Conservation (phyloP, 2,113 vertebrate genomes). For the Xerus inauris region DNA sequence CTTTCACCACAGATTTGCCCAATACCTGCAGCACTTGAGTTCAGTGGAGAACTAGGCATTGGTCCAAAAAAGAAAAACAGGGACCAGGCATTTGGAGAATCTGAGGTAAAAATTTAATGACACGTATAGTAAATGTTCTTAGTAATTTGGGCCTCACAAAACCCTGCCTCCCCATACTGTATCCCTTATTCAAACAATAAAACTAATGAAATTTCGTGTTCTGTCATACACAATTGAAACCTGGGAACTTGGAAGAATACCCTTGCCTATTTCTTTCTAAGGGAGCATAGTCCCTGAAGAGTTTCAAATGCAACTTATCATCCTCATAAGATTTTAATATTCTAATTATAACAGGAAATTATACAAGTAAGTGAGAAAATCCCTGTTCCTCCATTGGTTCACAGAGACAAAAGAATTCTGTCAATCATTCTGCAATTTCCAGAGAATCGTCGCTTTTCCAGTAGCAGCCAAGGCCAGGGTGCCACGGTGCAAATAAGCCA, state of each 20-base stretch:
- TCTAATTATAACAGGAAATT: slow-evolving; percentile 47
- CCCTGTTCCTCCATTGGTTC: neutral
- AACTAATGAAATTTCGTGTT: neutral
- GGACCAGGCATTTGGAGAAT: neutral
- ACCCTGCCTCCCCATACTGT: neutral
- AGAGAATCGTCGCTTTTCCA: neutral
- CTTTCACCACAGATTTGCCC: neutral
- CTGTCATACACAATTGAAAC: neutral
- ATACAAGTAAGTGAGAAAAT: slow-evolving; percentile 9
- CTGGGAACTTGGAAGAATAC: neutral
- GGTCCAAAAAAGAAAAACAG: slow-evolving; percentile 14
- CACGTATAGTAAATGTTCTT: neutral
- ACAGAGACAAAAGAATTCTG: neutral
- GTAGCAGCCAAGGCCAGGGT: neutral
- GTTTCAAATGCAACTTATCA: slow-evolving; percentile 40
- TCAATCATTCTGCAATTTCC: neutral
- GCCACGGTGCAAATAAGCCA: neutral
- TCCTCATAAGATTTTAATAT: slow-evolving; percentile 15
- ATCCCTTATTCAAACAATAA: neutral
- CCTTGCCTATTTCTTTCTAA: neutral
- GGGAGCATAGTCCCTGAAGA: neutral
- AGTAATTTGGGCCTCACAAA: neutral
- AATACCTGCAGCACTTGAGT: neutral
- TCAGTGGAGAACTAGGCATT: neutral
- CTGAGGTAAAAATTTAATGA: slow-evolving; percentile 8